These are phyloP conservation scores for Urocynchramus pylzowi DNA, from an alignment of 2,113 vertebrate genomes.

Conservation along the genomic window DNA sequence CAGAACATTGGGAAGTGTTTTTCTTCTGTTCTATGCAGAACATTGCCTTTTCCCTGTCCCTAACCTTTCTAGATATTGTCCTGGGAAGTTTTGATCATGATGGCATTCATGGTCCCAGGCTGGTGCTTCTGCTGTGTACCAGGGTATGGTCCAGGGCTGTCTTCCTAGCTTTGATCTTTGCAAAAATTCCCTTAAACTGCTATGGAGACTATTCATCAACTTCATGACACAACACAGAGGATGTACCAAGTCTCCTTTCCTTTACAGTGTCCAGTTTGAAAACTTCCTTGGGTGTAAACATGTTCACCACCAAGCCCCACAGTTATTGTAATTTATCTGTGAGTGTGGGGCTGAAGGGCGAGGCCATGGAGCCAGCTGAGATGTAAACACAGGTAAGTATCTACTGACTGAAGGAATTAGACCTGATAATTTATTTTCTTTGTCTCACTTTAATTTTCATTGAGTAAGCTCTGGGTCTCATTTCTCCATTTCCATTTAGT, in stretches of 20 bases:
- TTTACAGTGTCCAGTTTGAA: neutral
- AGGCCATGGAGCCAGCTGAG: neutral
- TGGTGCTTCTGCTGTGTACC: neutral
- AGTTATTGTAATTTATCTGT: neutral
- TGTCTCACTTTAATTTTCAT: neutral
- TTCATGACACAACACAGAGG: neutral
- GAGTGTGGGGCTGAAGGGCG: neutral
- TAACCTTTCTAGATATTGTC: neutral
- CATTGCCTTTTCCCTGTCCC: neutral
- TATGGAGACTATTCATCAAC: neutral
- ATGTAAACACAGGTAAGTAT: neutral
- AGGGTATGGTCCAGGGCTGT: neutral
- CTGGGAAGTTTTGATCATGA: neutral
- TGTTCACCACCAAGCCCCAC: neutral
- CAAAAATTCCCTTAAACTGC: neutral
- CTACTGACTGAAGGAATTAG: neutral
- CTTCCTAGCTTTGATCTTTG: neutral
- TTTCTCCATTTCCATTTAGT: neutral
- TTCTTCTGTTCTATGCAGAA: neutral
- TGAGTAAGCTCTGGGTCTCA: neutral
- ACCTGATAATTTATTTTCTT: neutral
- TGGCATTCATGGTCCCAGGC: neutral
- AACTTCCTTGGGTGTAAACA: neutral
- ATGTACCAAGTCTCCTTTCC: neutral
- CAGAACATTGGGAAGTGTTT: neutral